Base-by-base conservation (phyloP, 2,888 invertebrate species). In the Leptopterna dolabrata region DNA sequence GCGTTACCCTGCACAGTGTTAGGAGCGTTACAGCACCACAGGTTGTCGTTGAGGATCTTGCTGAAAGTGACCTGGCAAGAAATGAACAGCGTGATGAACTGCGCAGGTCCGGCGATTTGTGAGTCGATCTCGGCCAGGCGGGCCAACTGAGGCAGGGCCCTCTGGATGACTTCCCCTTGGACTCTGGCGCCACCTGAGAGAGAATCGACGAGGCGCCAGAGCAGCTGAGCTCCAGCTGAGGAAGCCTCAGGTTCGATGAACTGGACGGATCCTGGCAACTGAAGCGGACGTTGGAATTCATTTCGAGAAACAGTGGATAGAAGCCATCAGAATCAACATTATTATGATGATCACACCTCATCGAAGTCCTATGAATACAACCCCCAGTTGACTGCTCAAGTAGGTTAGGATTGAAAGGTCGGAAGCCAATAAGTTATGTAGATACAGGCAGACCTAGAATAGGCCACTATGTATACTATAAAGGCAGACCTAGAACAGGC, bases 31-130 rank as follows among this genome's bases (percentile, higher is more conserved):
- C 92, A 91, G 63, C 91, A 91, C 19, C 91, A 91, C 16, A 91
- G 89, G 29, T 91, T 91, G 84, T 92, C 92, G 88, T 91, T 92
- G 19, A 92, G 90, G 27, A 92, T 91, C 24, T 93, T 93, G 27
- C 93, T 92, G 51, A 94, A 92, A 13, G 94, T 91, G n/a, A 93
- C 86, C 63, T 88, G 88, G 82, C 93, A 93, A 81, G 95, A 95
- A 89, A 96, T 95, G 91, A 96, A 96, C 88, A 96, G 92, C 16
- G 96, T 95, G 78, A 96, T 95, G 91, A 97, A 97, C 91, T 96
- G 95, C 11, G 88, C 96, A 3, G 96, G 95, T 24, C 96, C 96
- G 27, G 95, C 94, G 91, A 96, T 95, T 24, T 94, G 93, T 13
- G 94, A 94, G 92, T 97, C 97, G 93, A 96, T 96, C 92, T 96